phyloP scores from a whole-genome alignment of 2,888 invertebrate genomes.

The Cryptocheilus praepositus region DNA sequence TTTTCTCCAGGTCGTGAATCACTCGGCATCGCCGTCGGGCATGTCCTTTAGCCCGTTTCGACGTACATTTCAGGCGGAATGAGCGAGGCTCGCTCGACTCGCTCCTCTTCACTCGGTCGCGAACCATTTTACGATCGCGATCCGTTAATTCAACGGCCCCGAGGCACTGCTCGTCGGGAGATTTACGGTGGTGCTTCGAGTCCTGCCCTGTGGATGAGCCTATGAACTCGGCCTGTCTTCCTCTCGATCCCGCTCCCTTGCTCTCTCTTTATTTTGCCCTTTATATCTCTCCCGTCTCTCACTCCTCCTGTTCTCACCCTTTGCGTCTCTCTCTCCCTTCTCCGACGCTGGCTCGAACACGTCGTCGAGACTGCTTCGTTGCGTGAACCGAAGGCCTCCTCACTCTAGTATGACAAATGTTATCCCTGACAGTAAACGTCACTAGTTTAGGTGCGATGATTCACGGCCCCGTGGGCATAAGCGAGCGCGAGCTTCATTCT shows the following conservation, averaged over 20 bases:
- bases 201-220: constrained; percentile 35
- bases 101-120: constrained; percentile 13
- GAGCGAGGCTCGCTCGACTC: not conserved
- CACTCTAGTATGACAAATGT: constrained; percentile 69
- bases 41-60: constrained; percentile 5
- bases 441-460: constrained; percentile 70
- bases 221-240: constrained; percentile 27
- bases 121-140: constrained; percentile 54
- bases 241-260: constrained; percentile 3
- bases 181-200: constrained; percentile 62
- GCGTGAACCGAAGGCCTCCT: constrained; percentile 38
- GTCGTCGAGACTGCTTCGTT: constrained; percentile 36
- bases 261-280: constrained; percentile 1
- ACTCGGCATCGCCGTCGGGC: constrained; percentile 6
- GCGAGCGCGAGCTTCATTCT: constrained; percentile 39
- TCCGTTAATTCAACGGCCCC: constrained; percentile 58
- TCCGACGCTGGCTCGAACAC: constrained; percentile 25
- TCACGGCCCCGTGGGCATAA: constrained; percentile 59
- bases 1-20: constrained; percentile 37
- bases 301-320: not conserved
- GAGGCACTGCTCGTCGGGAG: constrained; percentile 49
- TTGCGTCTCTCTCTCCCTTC: constrained; percentile 16
- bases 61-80: constrained; percentile 1
- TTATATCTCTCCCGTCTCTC: constrained; percentile 9
- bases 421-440: constrained; percentile 72